phyloP scores from a whole-genome alignment of 2,113 vertebrate species.

The Collichthys lucidus region DNA sequence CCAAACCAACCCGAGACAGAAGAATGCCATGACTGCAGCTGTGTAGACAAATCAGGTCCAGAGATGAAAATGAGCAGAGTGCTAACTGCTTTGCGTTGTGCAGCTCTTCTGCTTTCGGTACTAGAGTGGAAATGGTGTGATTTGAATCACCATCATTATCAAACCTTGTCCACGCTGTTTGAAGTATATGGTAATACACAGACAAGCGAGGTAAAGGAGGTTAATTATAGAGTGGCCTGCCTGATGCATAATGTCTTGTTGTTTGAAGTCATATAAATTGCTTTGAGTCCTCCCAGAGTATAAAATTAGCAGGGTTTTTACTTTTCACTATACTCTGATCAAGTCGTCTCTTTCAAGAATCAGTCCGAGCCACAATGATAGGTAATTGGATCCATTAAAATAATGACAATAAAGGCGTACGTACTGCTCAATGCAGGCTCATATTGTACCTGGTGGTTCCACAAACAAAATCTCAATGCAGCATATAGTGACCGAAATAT shows the following conservation, averaged over 20 bases:
- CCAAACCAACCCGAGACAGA: conserved; percentile 86
- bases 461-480: background rate
- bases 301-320: conserved; percentile 35
- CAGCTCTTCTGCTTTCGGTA: conserved; percentile 16
- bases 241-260: conserved; percentile 32
- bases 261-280: conserved; percentile 61
- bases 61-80: conserved; percentile 23
- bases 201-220: conserved; percentile 54
- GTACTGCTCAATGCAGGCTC: background rate
- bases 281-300: conserved; percentile 25
- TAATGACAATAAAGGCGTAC: background rate
- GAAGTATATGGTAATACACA: conserved; percentile 42
- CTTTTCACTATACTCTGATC: conserved; percentile 42
- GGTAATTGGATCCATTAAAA: conserved; percentile 51
- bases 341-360: conserved; percentile 23
- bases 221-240: conserved; percentile 51
- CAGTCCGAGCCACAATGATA: conserved; percentile 21
- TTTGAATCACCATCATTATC: conserved; percentile 47
- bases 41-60: conserved; percentile 80
- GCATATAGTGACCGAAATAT: too few relatives aligned
- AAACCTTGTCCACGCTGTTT: conserved; percentile 29
- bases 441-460: background rate
- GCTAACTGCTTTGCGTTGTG: background rate
- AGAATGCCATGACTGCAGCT: conserved; percentile 91
- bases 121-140: conserved; percentile 16